Evolutionary conservation across 2,113 vertebrate species (phyloP).

Genomic region (Hypanus sabinus): DNA sequence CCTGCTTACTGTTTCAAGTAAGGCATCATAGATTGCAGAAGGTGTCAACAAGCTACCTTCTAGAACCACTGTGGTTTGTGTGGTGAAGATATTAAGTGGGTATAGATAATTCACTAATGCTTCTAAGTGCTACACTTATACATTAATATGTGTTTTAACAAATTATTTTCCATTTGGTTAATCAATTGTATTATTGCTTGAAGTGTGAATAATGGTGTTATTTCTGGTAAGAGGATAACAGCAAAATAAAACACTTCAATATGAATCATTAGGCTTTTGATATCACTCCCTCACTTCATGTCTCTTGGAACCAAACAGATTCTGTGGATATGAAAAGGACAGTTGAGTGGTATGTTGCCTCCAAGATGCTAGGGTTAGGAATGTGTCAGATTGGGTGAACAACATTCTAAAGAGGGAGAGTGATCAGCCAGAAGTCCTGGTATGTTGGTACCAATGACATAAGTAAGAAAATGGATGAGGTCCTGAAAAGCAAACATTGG

Average conservation of each 20-base stretch:
- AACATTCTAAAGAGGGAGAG: too few species aligned
- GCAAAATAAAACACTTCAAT: not conserved
- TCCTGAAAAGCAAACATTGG: too few species aligned
- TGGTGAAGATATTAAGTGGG: not conserved
- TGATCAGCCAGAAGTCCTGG: too few species aligned
- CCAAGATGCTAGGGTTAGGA: too few species aligned
- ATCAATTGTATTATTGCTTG: not conserved
- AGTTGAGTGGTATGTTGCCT: too few species aligned
- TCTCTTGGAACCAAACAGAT: too few species aligned
- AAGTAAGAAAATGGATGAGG: too few species aligned
- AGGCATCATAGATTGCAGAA: too few species aligned
- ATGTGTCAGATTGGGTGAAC: too few species aligned
- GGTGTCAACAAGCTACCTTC: not conserved
- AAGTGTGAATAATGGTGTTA: not conserved
- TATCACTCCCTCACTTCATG: not conserved
- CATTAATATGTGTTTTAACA: not conserved
- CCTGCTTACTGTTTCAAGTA: too few species aligned
- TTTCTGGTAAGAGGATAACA: not conserved
- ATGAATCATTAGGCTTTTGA: not conserved
- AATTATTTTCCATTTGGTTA: not conserved
- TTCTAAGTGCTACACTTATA: not conserved
- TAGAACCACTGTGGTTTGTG: not conserved
- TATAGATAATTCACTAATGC: not conserved
- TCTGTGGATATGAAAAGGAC: too few species aligned
- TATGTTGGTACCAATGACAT: too few species aligned